Conservation (phyloP, 2,113 vertebrate species). For the Terrapene triunguis region DNA sequence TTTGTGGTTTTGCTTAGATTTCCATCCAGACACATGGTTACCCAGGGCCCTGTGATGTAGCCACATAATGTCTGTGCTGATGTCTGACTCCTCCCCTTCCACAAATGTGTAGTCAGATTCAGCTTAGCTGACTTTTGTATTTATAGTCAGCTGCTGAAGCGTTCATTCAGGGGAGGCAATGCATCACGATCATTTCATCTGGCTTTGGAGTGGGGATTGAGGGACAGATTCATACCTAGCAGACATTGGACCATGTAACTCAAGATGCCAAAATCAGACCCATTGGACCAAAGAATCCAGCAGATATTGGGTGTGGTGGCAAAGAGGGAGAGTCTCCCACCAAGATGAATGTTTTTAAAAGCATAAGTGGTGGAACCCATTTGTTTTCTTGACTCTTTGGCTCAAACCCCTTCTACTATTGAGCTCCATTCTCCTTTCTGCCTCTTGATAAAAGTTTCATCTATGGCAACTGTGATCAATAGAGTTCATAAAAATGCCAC, state of each 20-base stretch:
- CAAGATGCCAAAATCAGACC: not conserved
- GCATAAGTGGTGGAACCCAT: not conserved
- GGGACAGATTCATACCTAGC: accelerated
- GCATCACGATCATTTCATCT: not conserved
- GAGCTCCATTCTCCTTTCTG: not conserved
- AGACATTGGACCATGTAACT: not conserved
- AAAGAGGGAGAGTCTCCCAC: not conserved
- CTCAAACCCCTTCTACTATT: not conserved
- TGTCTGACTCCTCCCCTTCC: not conserved
- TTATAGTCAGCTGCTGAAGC: not conserved
- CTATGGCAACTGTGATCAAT: not conserved
- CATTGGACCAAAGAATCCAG: not conserved
- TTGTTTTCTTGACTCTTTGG: not conserved
- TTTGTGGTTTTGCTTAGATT: not conserved
- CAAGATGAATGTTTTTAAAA: not conserved
- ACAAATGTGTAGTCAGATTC: not conserved
- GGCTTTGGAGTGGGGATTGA: not conserved
- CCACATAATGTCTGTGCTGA: not conserved
- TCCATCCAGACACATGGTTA: not conserved
- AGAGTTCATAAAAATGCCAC: not conserved
- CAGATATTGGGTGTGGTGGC: not conserved
- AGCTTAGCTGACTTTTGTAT: not conserved
- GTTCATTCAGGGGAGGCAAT: not conserved
- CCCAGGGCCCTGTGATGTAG: not conserved
- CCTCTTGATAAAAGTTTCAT: not conserved